Base-by-base conservation (phyloP, 2,797 vertebrate species). In the Apodemus agrarius region DNA sequence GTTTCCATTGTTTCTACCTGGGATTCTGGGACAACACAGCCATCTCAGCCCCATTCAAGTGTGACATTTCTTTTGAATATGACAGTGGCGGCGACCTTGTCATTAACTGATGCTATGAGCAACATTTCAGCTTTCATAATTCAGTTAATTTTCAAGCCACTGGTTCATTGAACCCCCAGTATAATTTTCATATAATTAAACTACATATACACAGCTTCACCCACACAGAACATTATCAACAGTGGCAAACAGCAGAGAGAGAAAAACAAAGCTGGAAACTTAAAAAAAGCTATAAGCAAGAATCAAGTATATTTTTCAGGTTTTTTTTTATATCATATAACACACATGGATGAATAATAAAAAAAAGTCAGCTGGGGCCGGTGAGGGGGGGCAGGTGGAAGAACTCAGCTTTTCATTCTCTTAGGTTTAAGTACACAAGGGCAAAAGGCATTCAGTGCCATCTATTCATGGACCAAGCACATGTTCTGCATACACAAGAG, bases 31-130 rank as follows among this genome's bases (percentile, higher is more conserved):
- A 98, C 98, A 98, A 97, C 94, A 79, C 96, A 98, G 98, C 97
- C 97, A 98, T 99, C 98, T 98, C 98, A 98, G 98, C 97, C 98
- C 98, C 98, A 99, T 97, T 99, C 98, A 98, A 98, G 98, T 99
- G 98, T 99, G 98, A 99, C 98, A 98, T 98, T 99, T 98, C 98
- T 98, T 99, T 98, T 98, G 97, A 99, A 98, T 98, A 98, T 98
- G 99, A 99, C 98, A 99, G 98, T 98, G 97, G 98, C 95, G 90
- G 98, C 43, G 98, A 99, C 98, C 99, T 98, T 99, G 99, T 99
- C 98, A 98, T 99, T 98, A 99, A 98, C 98, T 98, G 98, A 98
- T 98, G 98, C 98, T 98, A 97, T 97, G 91, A 98, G 98, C 97
- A 98, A 98, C 97, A 98, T 97, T 98, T 98, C 98, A 98, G 98